Evolutionary conservation across 1,140 invertebrate genomes (phyloP), one percentile per base, ranked within the genome.

Genomic region (Hylaeus anthracinus): DNA sequence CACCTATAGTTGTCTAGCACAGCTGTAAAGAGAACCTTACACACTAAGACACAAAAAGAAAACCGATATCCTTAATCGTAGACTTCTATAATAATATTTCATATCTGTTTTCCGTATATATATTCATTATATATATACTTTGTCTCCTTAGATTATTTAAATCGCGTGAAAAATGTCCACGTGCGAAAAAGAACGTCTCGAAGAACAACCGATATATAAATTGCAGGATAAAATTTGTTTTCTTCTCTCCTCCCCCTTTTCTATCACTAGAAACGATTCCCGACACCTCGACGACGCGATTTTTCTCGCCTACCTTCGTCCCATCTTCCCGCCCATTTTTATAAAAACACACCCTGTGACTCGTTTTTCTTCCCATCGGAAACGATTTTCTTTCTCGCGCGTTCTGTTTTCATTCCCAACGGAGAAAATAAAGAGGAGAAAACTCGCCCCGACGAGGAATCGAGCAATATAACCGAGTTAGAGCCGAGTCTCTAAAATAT

Each of bases 1-100:
- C 89, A 89, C 79, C 85, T 91, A 91, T 92, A 93, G 89, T 92
- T 93, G 90, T 92, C 91, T 92, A 92, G 91, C 92, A 93, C 92
- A 92, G 91, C 90, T 92, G 91, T 86, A 90, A 88, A 92, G 92
- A 92, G 92, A 92, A 88, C 70, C 88, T 92, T 92, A 92, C 53
- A 76, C 82, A 41, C 86, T 91, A 91, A 78, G 78, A 90, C 89
- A 90, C 86, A 83, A 77, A 82, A 66, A 67, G 58, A 85, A 71
- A 86, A 87, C 67, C 74, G 81, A 80, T 77, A 88, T 79, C 37
- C 80, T 81, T 86, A 86, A 84, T 79, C 82, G 74, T 84, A 84
- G 72, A 82, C 75, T 81, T 88, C 64, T 86, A 89, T 69, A 82
- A 79, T 56, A 75, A 86, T 87, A 71, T 84, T 80, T 75, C 63